Base-by-base conservation (phyloP, 1,140 invertebrate species). In the Gryon sp. region DNA sequence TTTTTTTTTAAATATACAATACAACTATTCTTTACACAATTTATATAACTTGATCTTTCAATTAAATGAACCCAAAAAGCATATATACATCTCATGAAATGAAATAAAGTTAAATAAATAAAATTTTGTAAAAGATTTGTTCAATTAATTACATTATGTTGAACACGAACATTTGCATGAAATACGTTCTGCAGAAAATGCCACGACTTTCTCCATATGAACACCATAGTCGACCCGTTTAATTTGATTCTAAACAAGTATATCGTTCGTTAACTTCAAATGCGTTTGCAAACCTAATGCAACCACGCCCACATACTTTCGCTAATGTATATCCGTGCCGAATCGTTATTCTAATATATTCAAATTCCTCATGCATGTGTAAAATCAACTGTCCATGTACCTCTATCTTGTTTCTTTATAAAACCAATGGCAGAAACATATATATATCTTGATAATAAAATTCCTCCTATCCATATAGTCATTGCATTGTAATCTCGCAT, bases 271-370 rank as follows among this genome's bases (percentile, higher is more conserved):
- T 40, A 69, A 52, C 34, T 16, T 46, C 45, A 59, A 32, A 18
- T 55, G 32, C 12, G 11, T 41, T 24, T 55, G 32, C 14, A 43
- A 60, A 53, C 53, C 36, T 16, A 63, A 55, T 63, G 19, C 41
- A 72, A 36, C 68, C 57, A 72, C 68, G 57, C 57, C 66, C 30
- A 32, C 45, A 11, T 68, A 69, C 65, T 69, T 72, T 72, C 68
- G 48, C 68, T 55, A 55, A 46, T 16, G 41, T 63, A 38, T 40
- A n/a, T n/a, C 18, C 24, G 30, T 7, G 30, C n/a, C 45, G 24
- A 55, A 55, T 55, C 43, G 22, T n/a, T 60, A 34, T 60, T 60
- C 19, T 45, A 72, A 60, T 45, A 28, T 40, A 70, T 70, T 60
- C 32, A 52, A 43, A 60, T 52, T 70, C 40, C 36, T 28, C 46